Base-by-base conservation (phyloP, 2,888 invertebrate genomes). In the Prosapia bicincta region DNA sequence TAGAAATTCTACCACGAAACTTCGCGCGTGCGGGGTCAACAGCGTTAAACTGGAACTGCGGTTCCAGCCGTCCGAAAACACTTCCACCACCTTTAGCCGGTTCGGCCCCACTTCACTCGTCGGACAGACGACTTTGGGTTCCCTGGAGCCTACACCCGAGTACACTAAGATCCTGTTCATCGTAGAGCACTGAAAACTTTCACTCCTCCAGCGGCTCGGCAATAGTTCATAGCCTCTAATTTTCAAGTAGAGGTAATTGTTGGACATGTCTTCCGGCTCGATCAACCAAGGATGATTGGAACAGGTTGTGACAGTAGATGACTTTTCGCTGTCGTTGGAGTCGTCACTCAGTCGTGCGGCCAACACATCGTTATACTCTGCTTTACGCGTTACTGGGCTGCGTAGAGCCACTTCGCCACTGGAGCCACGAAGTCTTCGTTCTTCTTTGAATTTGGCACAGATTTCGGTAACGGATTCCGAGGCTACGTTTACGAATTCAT, bases 211-310 rank as follows among this genome's bases (percentile, higher is more conserved):
- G 43, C 74, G 74, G 15, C 76, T 72, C 0, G 80, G 67, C 0
- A 79, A 71, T 54, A 91, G 85, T 83, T 90, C 87, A 81, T 88
- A 90, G 0, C 93, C 93, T 38, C 71, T 28, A 15, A 93, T 86
- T 84, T 91, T 91, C 9, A 93, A 85, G 81, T 92, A 93, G 65
- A 93, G 86, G 83, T 91, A 93, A 83, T 92, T 89, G 75, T 90
- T 90, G 69, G 88, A 86, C 0, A 90, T 87, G 79, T 92, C 91
- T 80, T 92, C 91, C 0, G 93, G 93, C 83, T 93, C 92, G 75
- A 93, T 91, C 0, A 93, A 85, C 93, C 93, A 93, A 0, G 93
- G 93, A 82, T 92, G 90, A 82, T 91, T 90, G 28, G 91, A 89
- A 83, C 93, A 93, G 0, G 84, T 83, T 32, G 89, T 89, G 82